Conservation (phyloP, 2,113 vertebrate genomes). For the Ancistrus triradiatus region DNA sequence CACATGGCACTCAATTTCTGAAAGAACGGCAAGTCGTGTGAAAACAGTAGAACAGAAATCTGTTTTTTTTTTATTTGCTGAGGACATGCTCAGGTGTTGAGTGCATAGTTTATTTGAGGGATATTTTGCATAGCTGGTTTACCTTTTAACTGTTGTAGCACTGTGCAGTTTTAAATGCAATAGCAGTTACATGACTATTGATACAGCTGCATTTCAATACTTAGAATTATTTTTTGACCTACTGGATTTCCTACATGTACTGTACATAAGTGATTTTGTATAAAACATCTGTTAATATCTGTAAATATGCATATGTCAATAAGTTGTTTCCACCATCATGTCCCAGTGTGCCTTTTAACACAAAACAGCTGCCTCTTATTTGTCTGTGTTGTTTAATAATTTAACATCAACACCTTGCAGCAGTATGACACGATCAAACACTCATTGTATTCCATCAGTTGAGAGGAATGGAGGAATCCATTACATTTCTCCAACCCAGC, state of each 20-base stretch:
- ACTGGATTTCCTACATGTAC: constrained; percentile 19
- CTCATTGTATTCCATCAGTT: constrained; percentile 30
- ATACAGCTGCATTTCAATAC: not conserved
- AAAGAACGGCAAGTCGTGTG: constrained; percentile 15
- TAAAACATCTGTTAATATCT: constrained; percentile 9
- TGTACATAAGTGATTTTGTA: constrained; percentile 28
- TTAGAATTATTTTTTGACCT: not conserved
- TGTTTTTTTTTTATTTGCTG: not conserved
- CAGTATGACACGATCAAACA: constrained; percentile 24
- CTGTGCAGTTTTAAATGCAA: constrained; percentile 11
- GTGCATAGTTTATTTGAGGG: not conserved
- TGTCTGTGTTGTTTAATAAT: not conserved
- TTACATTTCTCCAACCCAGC: too few relatives aligned
- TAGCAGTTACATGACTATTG: not conserved
- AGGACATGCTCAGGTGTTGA: not conserved
- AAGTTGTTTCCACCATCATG: constrained; percentile 10
- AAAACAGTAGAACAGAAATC: not conserved
- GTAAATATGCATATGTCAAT: constrained; percentile 33
- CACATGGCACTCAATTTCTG: constrained; percentile 63
- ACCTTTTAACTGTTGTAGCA: not conserved
- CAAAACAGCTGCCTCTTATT: not conserved
- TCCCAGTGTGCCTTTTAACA: not conserved
- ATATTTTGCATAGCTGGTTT: constrained; percentile 9
- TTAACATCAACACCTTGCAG: constrained; percentile 20
- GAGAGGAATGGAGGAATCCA: not conserved